Conservation (phyloP, 2,797 vertebrate species). For the Lophius americanus region DNA sequence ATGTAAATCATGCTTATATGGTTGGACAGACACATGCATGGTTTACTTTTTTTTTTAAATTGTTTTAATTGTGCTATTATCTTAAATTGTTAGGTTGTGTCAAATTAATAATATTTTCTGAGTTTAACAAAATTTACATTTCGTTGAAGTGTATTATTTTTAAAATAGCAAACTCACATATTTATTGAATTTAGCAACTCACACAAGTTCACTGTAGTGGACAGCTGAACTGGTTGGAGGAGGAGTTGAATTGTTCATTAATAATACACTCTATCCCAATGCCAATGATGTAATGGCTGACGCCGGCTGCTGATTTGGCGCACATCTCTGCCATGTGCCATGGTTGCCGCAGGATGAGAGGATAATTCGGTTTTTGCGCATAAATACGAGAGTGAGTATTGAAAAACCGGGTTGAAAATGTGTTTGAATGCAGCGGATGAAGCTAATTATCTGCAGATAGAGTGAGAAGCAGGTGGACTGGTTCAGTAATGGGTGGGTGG, state of each 20-base stretch:
- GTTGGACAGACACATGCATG: neutral
- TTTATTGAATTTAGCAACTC: too few relatives aligned
- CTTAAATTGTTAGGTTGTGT: too few relatives aligned
- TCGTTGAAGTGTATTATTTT: too few relatives aligned
- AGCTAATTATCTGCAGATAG: neutral
- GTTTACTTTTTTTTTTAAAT: too few relatives aligned
- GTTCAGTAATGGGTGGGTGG: slow-evolving; percentile 50
- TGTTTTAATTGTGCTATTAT: too few relatives aligned
- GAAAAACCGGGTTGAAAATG: neutral
- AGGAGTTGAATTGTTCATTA: slow-evolving; percentile 33
- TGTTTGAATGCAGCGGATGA: neutral
- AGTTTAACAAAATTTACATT: too few relatives aligned
- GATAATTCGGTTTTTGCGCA: slow-evolving; percentile 70
- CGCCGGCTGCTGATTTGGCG: slow-evolving; percentile 60
- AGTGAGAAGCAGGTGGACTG: slow-evolving; percentile 40
- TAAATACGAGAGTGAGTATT: slow-evolving; percentile 67
- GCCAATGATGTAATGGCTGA: slow-evolving; percentile 75
- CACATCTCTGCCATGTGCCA: slow-evolving; percentile 72
- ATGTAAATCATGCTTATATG: too few relatives aligned
- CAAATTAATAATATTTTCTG: too few relatives aligned
- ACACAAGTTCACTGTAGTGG: too few relatives aligned
- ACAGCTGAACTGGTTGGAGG: neutral
- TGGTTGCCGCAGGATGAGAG: slow-evolving; percentile 75
- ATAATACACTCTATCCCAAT: slow-evolving; percentile 61
- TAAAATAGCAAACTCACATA: too few relatives aligned